Evolutionary conservation across 2,113 vertebrate genomes (phyloP).

Genomic region (Lepidothrix coronata): DNA sequence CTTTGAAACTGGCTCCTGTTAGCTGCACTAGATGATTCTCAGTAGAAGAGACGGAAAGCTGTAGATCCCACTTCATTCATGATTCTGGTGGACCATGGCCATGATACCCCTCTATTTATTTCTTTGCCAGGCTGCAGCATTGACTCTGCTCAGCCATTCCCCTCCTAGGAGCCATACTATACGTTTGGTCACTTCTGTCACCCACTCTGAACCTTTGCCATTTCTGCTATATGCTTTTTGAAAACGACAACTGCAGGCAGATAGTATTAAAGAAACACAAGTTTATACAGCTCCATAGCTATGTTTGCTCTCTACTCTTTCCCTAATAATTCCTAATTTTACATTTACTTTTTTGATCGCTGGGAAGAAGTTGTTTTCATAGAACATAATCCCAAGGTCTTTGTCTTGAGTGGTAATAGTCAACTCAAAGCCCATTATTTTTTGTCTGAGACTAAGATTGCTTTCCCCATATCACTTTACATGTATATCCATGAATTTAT

Average conservation of each 20-base stretch:
- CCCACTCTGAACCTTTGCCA: neutral
- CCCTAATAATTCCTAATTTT: slow-evolving; percentile 23
- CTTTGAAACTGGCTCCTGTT: neutral
- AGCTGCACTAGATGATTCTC: neutral
- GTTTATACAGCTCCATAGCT: slow-evolving; percentile 44
- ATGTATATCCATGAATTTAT: neutral
- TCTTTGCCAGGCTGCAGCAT: neutral
- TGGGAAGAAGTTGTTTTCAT: slow-evolving; percentile 38
- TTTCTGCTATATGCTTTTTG: neutral
- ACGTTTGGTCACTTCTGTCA: neutral
- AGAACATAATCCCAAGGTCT: slow-evolving; percentile 33
- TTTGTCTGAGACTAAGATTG: slow-evolving; percentile 22
- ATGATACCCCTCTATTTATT: neutral
- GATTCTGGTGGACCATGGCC: neutral
- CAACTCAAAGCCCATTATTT: slow-evolving; percentile 18
- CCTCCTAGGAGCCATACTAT: neutral
- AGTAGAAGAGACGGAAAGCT: neutral
- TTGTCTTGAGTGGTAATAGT: slow-evolving; percentile 17
- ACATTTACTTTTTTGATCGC: slow-evolving; percentile 33
- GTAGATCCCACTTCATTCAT: neutral
- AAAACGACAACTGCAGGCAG: neutral
- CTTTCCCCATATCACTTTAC: slow-evolving; percentile 21
- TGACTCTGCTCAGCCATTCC: neutral
- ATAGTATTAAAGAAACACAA: neutral
- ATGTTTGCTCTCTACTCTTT: neutral